phyloP scores from a whole-genome alignment of 1,140 invertebrate species.

The Idris sp. region DNA sequence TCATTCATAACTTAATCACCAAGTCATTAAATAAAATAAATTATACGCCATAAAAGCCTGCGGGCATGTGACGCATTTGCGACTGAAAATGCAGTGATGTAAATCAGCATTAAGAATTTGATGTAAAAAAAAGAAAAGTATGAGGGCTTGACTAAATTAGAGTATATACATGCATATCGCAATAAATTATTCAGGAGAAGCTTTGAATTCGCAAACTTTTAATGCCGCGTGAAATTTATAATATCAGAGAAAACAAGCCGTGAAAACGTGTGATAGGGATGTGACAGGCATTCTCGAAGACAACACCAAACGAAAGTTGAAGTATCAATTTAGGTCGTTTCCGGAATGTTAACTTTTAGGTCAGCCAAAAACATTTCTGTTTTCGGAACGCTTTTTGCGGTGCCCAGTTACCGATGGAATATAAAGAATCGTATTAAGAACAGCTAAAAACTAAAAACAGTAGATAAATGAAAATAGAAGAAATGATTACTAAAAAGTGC shows the following conservation, averaged over 20 bases:
- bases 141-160: slow-evolving; percentile 26
- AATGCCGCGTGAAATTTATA: slow-evolving; percentile 31
- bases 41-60: slow-evolving; percentile 15
- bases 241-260: slow-evolving; percentile 18
- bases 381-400: slow-evolving; percentile 1
- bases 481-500: too few species aligned
- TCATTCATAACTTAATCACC: not conserved
- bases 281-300: slow-evolving; percentile 23
- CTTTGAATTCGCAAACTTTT: slow-evolving; percentile 30
- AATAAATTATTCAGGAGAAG: slow-evolving; percentile 40
- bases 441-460: not conserved
- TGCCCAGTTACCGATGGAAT: not conserved
- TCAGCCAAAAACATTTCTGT: slow-evolving; percentile 26
- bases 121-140: slow-evolving; percentile 19
- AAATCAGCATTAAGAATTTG: slow-evolving; percentile 31
- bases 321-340: slow-evolving; percentile 36
- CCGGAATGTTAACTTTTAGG: slow-evolving; percentile 20
- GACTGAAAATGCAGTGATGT: slow-evolving; percentile 15
- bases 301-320: slow-evolving; percentile 19
- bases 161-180: slow-evolving; percentile 10
- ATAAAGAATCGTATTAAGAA: not conserved
- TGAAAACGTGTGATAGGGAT: slow-evolving; percentile 30
- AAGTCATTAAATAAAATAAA: not conserved
- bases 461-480: not conserved
- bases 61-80: slow-evolving; percentile 15